A percentile compares a stretch with the other conserved stretches of the same genome.
Evolutionary conservation across 2,797 vertebrate species (phyloP).

Genomic region (Pelobates cultripes): DNA sequence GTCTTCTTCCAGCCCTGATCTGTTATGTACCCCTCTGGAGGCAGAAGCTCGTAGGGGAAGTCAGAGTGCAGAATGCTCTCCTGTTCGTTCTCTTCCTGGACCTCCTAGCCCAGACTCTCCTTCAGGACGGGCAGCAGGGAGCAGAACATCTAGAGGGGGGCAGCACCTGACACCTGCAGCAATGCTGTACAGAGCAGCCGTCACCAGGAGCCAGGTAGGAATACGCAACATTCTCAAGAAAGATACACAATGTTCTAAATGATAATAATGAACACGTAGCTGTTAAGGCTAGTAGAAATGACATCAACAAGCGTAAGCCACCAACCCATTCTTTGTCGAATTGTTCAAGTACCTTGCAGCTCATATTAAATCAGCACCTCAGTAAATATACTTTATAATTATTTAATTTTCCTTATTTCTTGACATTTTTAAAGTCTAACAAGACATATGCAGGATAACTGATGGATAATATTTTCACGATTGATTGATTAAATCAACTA

Average conservation of each 20-base stretch:
- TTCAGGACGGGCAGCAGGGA: slow-evolving; percentile 72
- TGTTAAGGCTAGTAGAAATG: background rate
- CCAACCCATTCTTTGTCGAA: too few relatives aligned
- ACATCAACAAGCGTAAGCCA: too few relatives aligned
- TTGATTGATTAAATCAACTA: too few relatives aligned
- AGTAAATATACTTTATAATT: too few relatives aligned
- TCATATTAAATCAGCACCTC: too few relatives aligned
- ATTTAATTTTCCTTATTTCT: too few relatives aligned
- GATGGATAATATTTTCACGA: too few relatives aligned
- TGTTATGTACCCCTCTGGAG: slow-evolving; percentile 86
- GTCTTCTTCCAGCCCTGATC: slow-evolving; percentile 90
- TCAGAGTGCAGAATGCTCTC: slow-evolving; percentile 72
- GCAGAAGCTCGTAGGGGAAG: slow-evolving; percentile 73
- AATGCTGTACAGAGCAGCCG: slow-evolving; percentile 89
- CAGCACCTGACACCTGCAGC: slow-evolving; percentile 89
- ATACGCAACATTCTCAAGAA: background rate
- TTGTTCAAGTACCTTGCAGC: too few relatives aligned
- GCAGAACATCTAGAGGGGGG: slow-evolving; percentile 72
- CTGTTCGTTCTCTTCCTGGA: slow-evolving; percentile 81
- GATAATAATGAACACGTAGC: background rate
- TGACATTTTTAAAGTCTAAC: too few relatives aligned
- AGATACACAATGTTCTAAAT: background rate
- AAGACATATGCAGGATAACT: too few relatives aligned
- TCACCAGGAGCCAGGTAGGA: slow-evolving; percentile 91
- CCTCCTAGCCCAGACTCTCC: slow-evolving; percentile 90